These are phyloP conservation scores for Andrena trimmerana DNA, from an alignment of 2,888 invertebrate species.

Conservation along the genomic window DNA sequence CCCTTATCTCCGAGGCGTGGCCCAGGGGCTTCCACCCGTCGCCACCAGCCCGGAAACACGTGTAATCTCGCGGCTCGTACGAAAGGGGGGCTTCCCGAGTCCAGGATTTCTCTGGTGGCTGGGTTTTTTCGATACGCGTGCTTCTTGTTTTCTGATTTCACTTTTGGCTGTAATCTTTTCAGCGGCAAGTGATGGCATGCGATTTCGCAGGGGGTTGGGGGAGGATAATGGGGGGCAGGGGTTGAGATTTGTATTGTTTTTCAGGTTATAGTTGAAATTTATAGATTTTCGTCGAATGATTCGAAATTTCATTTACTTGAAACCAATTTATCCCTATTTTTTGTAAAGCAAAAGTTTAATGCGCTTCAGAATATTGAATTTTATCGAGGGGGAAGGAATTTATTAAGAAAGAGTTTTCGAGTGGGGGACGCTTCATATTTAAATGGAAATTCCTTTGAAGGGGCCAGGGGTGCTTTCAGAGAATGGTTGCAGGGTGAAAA, in stretches of 20 bases:
- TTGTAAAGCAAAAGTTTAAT: not conserved
- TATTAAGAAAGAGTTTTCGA: not conserved
- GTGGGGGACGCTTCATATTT: conserved; percentile 28
- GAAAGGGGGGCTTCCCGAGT: conserved; percentile 31
- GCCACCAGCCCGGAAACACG: conserved; percentile 55
- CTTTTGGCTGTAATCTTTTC: no score
- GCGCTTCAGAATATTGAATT: not conserved
- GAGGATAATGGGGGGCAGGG: no score
- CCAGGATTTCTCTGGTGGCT: not conserved
- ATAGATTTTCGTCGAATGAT: no score
- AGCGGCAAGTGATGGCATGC: no score
- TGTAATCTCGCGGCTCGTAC: conserved; percentile 58
- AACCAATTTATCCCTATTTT: no score
- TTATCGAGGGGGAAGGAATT: not conserved
- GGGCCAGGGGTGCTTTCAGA: conserved; percentile 16
- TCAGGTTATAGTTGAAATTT: no score
- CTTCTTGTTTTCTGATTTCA: no score
- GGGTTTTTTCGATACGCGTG: not conserved
- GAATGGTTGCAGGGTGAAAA: conserved; percentile 45
- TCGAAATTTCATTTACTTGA: no score
- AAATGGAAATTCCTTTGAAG: conserved; percentile 41
- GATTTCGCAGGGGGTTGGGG: no score
- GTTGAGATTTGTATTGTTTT: no score
- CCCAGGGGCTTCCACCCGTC: conserved; percentile 37
- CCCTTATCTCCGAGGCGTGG: conserved; percentile 68